Evolutionary conservation across 1,140 invertebrate species (phyloP), one percentile per base, ranked within the genome.

Genomic region (Brachionus koreanus): DNA sequence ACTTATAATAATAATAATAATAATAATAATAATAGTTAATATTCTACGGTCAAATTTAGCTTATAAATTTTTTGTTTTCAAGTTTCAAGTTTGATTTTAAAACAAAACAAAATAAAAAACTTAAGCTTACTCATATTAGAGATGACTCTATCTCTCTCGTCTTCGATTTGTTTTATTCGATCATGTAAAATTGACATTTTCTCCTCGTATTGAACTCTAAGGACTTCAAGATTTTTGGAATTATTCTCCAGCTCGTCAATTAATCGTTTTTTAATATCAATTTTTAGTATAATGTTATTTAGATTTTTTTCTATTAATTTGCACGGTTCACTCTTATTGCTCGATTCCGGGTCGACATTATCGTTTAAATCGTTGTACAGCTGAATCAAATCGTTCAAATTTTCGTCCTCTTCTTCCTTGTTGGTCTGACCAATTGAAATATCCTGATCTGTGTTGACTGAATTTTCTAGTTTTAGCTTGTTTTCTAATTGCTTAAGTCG

Each of bases 71-170:
- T 25, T 72, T 29, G 1, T 29, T 29, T 29, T 29, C 29, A 29
- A 29, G n/a, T n/a, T n/a, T n/a, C 3, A 3, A 29, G 29, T 3
- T 29, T 29, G 23, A n/a, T 57, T 57, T 39, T 65, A 63, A 3
- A 13, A n/a, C n/a, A n/a, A 25, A 7, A 9, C 74, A 16, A 79
- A 57, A 29, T 23, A 37, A 63, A 42, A 61, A 49, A n/a, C 16
- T 35, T n/a, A 39, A 23, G 33, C 65, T 37, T 72, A 82, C 81
- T 82, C 46, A 82, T 79, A 98, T 96, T 63, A 95, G 90, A 89
- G 98, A 97, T 69, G 94, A 92, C 87, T 97, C 93, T 0, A 95
- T 98, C 83, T 93, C 92, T 83, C 91, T 91, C 65, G 98, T 98
- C 85, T 93, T 92, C 3, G 37, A 79, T 79, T 79, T 79, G 76